Percentiles rank a stretch among this genome's conserved stretches.
Conservation (phyloP, 2,797 vertebrate genomes). For the Acanthurus lineatus region DNA sequence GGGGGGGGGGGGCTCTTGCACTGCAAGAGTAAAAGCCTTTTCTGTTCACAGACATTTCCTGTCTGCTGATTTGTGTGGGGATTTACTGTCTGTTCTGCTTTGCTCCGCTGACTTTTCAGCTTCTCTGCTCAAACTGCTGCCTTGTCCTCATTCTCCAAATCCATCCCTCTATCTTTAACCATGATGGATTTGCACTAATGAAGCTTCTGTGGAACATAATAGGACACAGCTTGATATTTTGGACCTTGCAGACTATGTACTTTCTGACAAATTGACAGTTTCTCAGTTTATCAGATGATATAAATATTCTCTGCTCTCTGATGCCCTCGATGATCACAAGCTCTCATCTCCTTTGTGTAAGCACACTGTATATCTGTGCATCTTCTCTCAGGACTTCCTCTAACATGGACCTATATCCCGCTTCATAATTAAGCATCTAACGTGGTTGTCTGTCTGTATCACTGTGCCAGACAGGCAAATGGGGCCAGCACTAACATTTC, state of each 20-base stretch:
- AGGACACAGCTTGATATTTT: background rate
- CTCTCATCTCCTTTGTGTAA: background rate
- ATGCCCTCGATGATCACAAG: background rate
- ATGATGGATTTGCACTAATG: constrained; percentile 41
- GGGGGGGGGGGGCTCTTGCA: constrained; percentile 3
- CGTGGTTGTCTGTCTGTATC: constrained; percentile 49
- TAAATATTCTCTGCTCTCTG: background rate
- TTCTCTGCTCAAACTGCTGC: constrained; percentile 38
- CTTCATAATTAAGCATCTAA: constrained; percentile 40
- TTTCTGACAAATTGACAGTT: background rate
- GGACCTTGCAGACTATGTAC: no score
- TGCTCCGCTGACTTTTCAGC: constrained; percentile 55
- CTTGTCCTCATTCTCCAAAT: constrained; percentile 41
- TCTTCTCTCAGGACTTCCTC: constrained; percentile 9
- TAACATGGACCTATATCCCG: constrained; percentile 31
- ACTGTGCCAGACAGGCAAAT: constrained; percentile 56
- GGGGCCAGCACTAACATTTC: constrained; percentile 63
- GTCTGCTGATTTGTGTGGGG: constrained; percentile 46
- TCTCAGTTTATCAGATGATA: background rate
- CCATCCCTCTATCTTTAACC: constrained; percentile 33
- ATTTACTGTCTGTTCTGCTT: constrained; percentile 53
- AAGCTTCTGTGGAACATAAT: constrained; percentile 26
- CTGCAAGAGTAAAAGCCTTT: constrained; percentile 48
- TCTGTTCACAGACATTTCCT: constrained; percentile 38
- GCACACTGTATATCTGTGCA: constrained; percentile 19